These are phyloP conservation scores for Frieseomelitta varia DNA, from an alignment of 1,140 invertebrate species.

Conservation along the genomic window DNA sequence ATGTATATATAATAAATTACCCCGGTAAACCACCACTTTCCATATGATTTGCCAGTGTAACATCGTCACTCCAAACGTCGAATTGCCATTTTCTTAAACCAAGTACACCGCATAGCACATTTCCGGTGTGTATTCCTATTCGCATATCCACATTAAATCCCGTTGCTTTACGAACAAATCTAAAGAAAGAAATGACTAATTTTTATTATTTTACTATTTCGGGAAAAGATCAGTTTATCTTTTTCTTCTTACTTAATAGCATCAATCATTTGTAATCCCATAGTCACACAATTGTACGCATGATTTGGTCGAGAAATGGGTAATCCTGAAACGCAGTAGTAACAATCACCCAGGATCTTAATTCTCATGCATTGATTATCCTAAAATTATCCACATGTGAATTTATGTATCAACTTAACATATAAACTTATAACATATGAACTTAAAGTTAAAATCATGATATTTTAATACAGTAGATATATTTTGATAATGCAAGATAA, in stretches of 20 bases:
- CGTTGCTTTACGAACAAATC: conserved; percentile 93
- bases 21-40: conserved; percentile 97
- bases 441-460: not conserved
- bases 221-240: not conserved
- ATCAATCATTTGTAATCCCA: conserved; percentile 98
- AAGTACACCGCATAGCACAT: conserved; percentile 97
- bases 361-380: conserved; percentile 97
- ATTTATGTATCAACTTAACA: not conserved
- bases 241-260: conserved; percentile 89
- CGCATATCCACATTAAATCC: conserved; percentile 97
- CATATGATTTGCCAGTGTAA: conserved; percentile 98
- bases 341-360: conserved; percentile 97
- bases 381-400: conserved; percentile 79
- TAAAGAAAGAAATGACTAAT: conserved; percentile 72
- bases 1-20: conserved; percentile 84
- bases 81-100: conserved; percentile 99
- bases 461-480: not conserved
- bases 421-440: not conserved
- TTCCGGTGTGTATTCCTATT: conserved; percentile 96
- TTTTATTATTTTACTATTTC: not conserved
- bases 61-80: conserved; percentile 99
- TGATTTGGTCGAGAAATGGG: conserved; percentile 96
- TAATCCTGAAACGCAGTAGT: conserved; percentile 97
- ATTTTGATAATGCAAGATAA: not conserved
- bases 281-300: conserved; percentile 97